A percentile compares a stretch with the other conserved stretches of the same genome.
Evolutionary conservation across 2,888 invertebrate genomes (phyloP).

Genomic region (Latrodectus elegans): DNA sequence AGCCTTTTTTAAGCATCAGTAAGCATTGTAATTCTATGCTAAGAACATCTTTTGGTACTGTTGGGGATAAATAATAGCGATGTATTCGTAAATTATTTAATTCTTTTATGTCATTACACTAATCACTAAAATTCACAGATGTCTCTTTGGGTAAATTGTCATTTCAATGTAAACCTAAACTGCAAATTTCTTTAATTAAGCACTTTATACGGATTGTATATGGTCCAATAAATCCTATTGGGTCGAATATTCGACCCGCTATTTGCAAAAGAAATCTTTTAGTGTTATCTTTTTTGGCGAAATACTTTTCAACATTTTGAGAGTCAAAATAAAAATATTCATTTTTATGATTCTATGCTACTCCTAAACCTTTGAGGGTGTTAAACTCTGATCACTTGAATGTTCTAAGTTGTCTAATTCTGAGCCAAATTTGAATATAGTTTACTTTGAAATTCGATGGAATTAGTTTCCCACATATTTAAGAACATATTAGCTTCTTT

Average conservation of each 20-base stretch:
- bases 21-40: slow-evolving; percentile 9
- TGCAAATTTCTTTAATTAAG: slow-evolving; percentile 20
- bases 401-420: too few species aligned
- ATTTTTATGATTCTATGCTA: not conserved
- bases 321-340: not conserved
- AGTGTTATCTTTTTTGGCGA: too few species aligned
- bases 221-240: slow-evolving; percentile 1
- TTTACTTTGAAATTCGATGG: too few species aligned
- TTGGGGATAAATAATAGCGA: not conserved
- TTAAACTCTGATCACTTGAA: not conserved
- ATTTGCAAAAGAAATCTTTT: not conserved
- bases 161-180: slow-evolving; percentile 1
- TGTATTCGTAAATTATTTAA: not conserved
- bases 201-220: slow-evolving; percentile 15
- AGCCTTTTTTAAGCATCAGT: not conserved
- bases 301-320: not conserved
- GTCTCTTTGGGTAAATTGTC: not conserved
- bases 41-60: not conserved
- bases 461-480: too few species aligned
- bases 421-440: too few species aligned
- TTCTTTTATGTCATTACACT: not conserved
- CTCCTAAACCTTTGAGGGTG: not conserved
- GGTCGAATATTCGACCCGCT: slow-evolving; percentile 13
- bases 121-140: not conserved
- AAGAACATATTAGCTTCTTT: too few species aligned